phyloP scores from a whole-genome alignment of 2,113 vertebrate genomes.

The Phyllopteryx taeniolatus region DNA sequence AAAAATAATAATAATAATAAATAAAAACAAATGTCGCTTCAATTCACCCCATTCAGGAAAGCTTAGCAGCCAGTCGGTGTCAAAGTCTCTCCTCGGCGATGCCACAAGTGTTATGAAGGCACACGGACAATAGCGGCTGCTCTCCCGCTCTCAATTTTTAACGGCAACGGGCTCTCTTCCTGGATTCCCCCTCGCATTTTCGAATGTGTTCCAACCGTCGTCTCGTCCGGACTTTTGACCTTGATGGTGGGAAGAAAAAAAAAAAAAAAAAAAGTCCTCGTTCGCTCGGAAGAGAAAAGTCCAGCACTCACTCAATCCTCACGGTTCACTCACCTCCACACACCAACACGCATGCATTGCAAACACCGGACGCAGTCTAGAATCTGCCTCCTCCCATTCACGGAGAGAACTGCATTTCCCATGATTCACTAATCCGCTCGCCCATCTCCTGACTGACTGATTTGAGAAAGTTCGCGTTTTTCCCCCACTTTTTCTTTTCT shows the following conservation, averaged over 20 bases:
- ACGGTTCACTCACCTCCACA: conserved; percentile 30
- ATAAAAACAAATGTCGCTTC: conserved; percentile 19
- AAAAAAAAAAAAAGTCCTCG: not conserved
- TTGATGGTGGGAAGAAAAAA: not conserved
- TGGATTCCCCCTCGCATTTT: conserved; percentile 54
- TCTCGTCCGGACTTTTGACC: not conserved
- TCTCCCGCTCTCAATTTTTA: conserved; percentile 62
- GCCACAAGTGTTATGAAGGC: conserved; percentile 43
- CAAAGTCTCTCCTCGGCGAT: conserved; percentile 31
- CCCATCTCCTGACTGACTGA: not conserved
- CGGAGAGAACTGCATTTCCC: conserved; percentile 65
- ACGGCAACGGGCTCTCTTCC: conserved; percentile 44
- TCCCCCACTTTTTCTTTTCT: too few species aligned
- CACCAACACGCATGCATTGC: conserved; percentile 25
- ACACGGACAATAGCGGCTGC: conserved; percentile 15
- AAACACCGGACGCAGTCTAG: conserved; percentile 15
- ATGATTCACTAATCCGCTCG: conserved; percentile 48
- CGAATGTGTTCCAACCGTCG: conserved; percentile 6
- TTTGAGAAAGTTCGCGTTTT: not conserved
- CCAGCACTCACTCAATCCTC: conserved; percentile 21
- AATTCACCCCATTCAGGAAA: conserved; percentile 48
- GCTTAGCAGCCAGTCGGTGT: conserved; percentile 19
- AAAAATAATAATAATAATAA: not conserved
- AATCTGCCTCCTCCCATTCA: conserved; percentile 50
- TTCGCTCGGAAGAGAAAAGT: conserved; percentile 30